Evolutionary conservation across 1,140 invertebrate species (phyloP).

Genomic region (Stratiolaelaps scimitus): DNA sequence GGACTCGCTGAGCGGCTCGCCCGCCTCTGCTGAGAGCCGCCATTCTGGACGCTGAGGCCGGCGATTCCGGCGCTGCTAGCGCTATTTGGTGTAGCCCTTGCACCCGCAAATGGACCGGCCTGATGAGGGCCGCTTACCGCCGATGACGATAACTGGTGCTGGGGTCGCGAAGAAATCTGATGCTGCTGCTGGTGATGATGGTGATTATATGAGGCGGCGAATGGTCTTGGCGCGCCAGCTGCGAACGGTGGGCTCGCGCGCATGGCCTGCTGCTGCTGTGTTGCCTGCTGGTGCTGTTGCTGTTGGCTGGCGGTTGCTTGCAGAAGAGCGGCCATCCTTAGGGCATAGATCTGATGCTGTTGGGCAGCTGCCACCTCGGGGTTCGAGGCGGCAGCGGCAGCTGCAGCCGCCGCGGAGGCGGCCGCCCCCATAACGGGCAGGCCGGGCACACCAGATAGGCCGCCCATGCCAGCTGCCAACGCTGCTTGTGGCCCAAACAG

Average conservation of each 20-base stretch:
- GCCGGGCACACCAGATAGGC: too few species aligned
- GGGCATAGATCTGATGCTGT: constrained; percentile 20
- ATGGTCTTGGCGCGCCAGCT: not conserved
- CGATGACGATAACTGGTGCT: too few species aligned
- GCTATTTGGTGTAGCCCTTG: too few species aligned
- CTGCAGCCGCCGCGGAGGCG: not conserved
- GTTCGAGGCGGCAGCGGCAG: not conserved
- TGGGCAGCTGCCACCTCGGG: not conserved
- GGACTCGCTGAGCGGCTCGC: not conserved
- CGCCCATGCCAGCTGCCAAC: not conserved
- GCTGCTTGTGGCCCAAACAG: constrained; percentile 7
- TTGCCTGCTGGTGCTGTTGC: too few species aligned
- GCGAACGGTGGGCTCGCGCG: constrained; percentile 7
- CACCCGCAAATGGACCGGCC: too few species aligned
- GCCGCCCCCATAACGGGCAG: not conserved
- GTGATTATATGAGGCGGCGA: not conserved
- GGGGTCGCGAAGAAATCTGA: constrained; percentile 8
- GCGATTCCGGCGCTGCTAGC: too few species aligned
- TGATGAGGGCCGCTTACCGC: too few species aligned
- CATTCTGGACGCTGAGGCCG: too few species aligned
- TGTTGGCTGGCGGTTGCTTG: not conserved
- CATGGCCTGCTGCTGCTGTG: not conserved
- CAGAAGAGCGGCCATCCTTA: constrained; percentile 12
- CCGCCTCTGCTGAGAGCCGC: too few species aligned
- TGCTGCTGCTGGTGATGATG: not conserved